These are phyloP conservation scores for Ovibos moschatus DNA, from an alignment of 2,113 vertebrate genomes.

Conservation along the genomic window DNA sequence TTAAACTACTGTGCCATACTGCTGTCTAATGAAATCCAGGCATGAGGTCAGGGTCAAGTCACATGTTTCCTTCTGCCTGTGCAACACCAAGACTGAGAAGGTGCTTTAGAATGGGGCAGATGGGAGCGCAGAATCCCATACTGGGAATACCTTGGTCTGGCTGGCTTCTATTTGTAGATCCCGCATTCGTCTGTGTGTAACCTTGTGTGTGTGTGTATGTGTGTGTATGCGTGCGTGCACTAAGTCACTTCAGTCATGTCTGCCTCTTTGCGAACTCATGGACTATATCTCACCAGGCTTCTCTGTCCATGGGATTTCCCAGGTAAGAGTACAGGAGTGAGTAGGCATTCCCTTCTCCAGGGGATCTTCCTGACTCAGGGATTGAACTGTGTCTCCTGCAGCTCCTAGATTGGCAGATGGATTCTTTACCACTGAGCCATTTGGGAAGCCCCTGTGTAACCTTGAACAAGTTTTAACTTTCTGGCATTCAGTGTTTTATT, in stretches of 20 bases:
- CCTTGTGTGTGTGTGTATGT: neutral
- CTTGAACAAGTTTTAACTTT: neutral
- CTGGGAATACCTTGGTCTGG: neutral
- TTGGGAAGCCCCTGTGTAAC: neutral
- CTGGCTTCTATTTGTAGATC: neutral
- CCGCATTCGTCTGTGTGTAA: neutral
- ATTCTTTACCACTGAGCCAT: neutral
- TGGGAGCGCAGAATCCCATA: neutral
- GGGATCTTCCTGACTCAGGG: neutral
- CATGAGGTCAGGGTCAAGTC: neutral
- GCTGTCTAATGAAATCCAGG: neutral
- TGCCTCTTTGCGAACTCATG: neutral
- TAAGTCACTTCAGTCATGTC: neutral
- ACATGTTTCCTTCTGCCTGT: neutral
- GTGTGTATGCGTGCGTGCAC: accelerated
- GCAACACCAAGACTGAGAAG: neutral
- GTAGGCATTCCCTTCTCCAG: neutral
- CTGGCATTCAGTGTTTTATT: neutral
- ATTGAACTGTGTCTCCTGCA: neutral
- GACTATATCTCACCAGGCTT: neutral
- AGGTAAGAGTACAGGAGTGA: neutral
- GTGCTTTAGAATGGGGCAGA: neutral
- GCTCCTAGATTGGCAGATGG: neutral
- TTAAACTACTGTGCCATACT: neutral
- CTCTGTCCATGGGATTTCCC: neutral